Evolutionary conservation across 2,797 vertebrate genomes (phyloP).

Genomic region (Crax fasciolata): DNA sequence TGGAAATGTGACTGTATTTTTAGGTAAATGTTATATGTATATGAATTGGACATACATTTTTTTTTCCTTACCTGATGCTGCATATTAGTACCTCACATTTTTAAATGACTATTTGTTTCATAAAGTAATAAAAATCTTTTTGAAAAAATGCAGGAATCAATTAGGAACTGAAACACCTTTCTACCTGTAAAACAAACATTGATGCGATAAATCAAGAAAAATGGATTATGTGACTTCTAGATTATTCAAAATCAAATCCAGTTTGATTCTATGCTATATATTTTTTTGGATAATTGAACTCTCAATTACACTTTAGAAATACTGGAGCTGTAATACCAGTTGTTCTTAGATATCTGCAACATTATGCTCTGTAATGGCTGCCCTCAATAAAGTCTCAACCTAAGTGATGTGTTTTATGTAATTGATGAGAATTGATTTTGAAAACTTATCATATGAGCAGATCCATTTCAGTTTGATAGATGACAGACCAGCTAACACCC

Average conservation of each 20-base stretch:
- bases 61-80: background rate
- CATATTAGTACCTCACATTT: background rate
- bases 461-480: background rate
- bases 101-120: background rate
- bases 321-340: background rate
- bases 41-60: background rate
- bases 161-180: background rate
- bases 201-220: background rate
- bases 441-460: background rate
- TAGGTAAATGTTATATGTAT: background rate
- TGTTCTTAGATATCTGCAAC: background rate
- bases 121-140: background rate
- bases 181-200: background rate
- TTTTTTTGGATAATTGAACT: background rate
- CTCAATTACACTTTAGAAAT: slow-evolving; percentile 14
- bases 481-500: slow-evolving; percentile 13
- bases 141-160: background rate
- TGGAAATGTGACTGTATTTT: background rate
- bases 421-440: background rate
- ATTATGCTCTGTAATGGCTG: background rate
- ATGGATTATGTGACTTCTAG: background rate
- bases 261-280: background rate
- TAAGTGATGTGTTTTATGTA: background rate
- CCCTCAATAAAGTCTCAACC: background rate
- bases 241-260: background rate